Percentiles rank a stretch among this genome's conserved stretches.
These are phyloP conservation scores for Bicyclus anynana DNA, from an alignment of 1,140 invertebrate species.

Conservation along the genomic window DNA sequence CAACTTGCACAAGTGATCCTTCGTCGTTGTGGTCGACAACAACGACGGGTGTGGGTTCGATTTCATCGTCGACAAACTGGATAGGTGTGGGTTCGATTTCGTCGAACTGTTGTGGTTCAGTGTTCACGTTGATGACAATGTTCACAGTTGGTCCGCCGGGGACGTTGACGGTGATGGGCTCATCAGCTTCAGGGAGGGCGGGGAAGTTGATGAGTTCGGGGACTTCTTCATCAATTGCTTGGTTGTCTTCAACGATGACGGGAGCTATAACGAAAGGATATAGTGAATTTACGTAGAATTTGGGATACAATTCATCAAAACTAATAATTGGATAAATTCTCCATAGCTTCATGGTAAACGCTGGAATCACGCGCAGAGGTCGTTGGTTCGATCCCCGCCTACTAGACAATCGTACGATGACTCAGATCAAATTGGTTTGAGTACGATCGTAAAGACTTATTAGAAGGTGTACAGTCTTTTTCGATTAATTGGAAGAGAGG, in stretches of 20 bases:
- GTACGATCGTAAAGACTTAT: no score
- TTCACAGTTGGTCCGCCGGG: constrained; percentile 36
- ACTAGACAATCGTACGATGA: no score
- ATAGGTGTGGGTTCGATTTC: neutral
- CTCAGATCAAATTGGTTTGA: no score
- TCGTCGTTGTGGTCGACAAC: neutral
- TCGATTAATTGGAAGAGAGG: no score
- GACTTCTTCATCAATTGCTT: neutral
- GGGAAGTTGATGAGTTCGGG: neutral
- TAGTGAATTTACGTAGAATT: no score
- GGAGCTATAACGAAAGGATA: neutral
- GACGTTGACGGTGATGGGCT: constrained; percentile 7
- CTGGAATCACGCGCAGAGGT: no score
- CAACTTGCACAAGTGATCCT: no score
- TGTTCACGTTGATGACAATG: constrained; percentile 25
- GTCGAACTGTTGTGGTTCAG: neutral
- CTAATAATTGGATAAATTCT: no score
- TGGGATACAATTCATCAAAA: no score
- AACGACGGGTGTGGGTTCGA: neutral
- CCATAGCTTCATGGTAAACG: no score
- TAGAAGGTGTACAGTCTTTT: no score
- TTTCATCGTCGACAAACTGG: constrained; percentile 1
- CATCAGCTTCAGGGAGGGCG: neutral
- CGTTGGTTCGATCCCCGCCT: no score
- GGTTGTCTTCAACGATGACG: neutral